Percentiles rank a stretch among this genome's conserved stretches.
Evolutionary conservation across 1,140 invertebrate species (phyloP).

Genomic region (Apis laboriosa): DNA sequence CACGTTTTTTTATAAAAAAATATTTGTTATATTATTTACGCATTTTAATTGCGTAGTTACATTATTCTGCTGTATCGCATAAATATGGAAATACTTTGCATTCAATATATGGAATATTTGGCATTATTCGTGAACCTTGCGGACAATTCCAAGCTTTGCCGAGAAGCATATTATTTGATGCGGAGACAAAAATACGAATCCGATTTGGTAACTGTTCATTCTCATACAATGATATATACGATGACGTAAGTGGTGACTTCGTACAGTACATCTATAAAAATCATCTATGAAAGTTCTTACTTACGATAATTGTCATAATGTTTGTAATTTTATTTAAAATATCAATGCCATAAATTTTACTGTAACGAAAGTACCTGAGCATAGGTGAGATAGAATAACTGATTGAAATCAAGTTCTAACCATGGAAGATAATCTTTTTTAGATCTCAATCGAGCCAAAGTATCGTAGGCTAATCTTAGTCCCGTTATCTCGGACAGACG

Average conservation of each 20-base stretch:
- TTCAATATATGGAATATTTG: slow-evolving; percentile 22
- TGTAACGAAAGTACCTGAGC: slow-evolving; percentile 69
- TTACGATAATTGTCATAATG: background rate
- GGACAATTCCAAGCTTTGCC: slow-evolving; percentile 63
- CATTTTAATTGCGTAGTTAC: background rate
- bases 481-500: slow-evolving; percentile 67
- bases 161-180: slow-evolving; percentile 53
- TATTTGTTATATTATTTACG: background rate
- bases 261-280: slow-evolving; percentile 69
- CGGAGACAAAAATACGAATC: slow-evolving; percentile 60
- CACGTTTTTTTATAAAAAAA: slow-evolving; percentile 19
- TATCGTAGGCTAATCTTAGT: slow-evolving; percentile 68
- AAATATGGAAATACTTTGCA: slow-evolving; percentile 64
- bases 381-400: slow-evolving; percentile 69
- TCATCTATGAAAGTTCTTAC: background rate
- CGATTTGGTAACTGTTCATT: slow-evolving; percentile 61
- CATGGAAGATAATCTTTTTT: slow-evolving; percentile 59
- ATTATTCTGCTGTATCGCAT: slow-evolving; percentile 4
- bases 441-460: slow-evolving; percentile 60
- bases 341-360: slow-evolving; percentile 49
- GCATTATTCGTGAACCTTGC: slow-evolving; percentile 59
- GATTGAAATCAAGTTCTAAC: slow-evolving; percentile 57
- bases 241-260: slow-evolving; percentile 63
- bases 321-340: slow-evolving; percentile 30
- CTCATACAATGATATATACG: slow-evolving; percentile 63